Evolutionary conservation across 92 coral and sea anemone species (phyloP).

Genomic region (Paramuricea clavata): DNA sequence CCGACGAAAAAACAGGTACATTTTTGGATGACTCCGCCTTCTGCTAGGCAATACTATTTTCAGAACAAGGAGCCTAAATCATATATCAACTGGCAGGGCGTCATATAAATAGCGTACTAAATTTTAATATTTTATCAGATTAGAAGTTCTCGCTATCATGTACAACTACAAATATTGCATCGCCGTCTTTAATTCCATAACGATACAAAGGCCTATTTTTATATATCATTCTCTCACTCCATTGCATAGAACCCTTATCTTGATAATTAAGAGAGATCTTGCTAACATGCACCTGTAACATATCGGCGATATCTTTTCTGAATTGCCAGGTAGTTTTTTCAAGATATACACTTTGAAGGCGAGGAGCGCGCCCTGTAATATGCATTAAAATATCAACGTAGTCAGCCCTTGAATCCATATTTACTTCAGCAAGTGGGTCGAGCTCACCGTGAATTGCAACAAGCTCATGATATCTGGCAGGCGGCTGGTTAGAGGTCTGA

Average conservation of each 20-base stretch:
- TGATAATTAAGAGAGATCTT: conserved; percentile 68
- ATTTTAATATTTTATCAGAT: too few relatives aligned
- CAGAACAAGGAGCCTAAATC: too few relatives aligned
- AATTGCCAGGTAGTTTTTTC: conserved; percentile 80
- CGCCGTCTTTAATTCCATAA: conserved; percentile 84
- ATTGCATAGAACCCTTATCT: conserved; percentile 63
- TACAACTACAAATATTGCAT: conserved; percentile 74
- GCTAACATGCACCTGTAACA: conserved; percentile 73
- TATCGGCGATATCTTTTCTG: conserved; percentile 79
- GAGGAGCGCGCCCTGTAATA: conserved; percentile 77
- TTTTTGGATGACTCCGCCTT: too few relatives aligned
- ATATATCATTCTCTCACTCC: conserved; percentile 69
- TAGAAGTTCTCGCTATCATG: background rate
- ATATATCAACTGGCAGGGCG: too few relatives aligned
- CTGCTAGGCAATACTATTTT: too few relatives aligned
- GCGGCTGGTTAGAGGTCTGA: conserved; percentile 79
- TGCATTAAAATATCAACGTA: conserved; percentile 70
- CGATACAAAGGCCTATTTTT: conserved; percentile 64
- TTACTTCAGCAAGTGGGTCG: conserved; percentile 81
- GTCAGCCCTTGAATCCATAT: conserved; percentile 69
- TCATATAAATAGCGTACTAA: too few relatives aligned
- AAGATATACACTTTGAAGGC: conserved; percentile 64
- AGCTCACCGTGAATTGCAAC: conserved; percentile 79
- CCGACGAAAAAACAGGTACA: too few relatives aligned
- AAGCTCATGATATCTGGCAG: conserved; percentile 76